phyloP scores from a whole-genome alignment of 2,888 invertebrate genomes.

The Sphaerophoria rueppellii region DNA sequence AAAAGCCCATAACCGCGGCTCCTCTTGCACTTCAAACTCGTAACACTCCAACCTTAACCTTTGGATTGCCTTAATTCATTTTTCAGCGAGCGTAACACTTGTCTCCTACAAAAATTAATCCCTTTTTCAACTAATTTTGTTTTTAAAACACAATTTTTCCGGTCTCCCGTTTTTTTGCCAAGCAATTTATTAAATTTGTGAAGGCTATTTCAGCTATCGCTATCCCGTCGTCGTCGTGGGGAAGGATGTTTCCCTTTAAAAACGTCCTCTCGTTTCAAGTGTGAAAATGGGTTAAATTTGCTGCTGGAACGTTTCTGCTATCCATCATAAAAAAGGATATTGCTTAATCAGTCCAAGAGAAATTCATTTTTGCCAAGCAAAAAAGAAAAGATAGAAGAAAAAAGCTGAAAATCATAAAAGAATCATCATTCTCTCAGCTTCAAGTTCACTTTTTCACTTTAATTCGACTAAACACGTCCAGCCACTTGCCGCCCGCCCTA shows the following conservation, averaged over 20 bases:
- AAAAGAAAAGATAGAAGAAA: constrained; percentile 10
- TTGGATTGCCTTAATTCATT: too few relatives aligned
- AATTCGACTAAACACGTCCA: neutral
- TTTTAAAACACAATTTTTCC: neutral
- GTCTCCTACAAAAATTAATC: neutral
- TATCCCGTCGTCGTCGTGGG: neutral
- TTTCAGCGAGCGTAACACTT: neutral
- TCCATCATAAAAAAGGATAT: constrained; percentile 51
- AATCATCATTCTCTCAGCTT: constrained; percentile 45
- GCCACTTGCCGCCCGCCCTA: neutral
- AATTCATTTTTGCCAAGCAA: constrained; percentile 46
- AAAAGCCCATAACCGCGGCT: too few relatives aligned
- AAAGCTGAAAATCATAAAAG: constrained; percentile 17
- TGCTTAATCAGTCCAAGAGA: constrained; percentile 57
- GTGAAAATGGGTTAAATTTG: constrained; percentile 38
- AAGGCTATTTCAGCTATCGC: neutral
- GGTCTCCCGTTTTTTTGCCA: neutral
- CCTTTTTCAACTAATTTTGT: neutral
- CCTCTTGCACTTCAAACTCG: too few relatives aligned
- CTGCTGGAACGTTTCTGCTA: constrained; percentile 22
- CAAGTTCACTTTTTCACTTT: constrained; percentile 48
- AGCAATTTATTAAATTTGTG: constrained; percentile 46
- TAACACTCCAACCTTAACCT: too few relatives aligned
- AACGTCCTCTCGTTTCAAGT: constrained; percentile 23
- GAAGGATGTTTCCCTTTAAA: constrained; percentile 20